Base-by-base conservation (phyloP, 23 tunicate genomes). In the Aplidium turbinatum region DNA sequence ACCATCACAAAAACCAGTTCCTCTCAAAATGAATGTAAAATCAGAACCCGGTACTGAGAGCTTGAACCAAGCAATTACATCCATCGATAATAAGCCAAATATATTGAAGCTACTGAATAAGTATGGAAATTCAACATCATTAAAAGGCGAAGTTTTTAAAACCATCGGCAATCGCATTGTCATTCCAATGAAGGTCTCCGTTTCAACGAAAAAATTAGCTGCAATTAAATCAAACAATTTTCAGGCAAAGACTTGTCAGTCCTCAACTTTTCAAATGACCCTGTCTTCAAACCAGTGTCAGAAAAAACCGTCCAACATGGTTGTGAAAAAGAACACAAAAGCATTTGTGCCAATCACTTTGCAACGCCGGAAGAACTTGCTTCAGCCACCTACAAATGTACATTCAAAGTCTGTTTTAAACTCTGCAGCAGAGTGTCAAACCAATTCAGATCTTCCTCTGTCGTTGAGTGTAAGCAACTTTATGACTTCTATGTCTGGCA, bases 161-260 rank as follows among this genome's bases (percentile, higher is more conserved):
- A 75, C 80, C 1, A 75, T 75, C 22, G 80, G 80, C 38, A 75
- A 75, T 27, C 68, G 80, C 4, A 75, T 75, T 35, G 80, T 75
- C 1, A 75, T 75, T 35, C 80, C 80, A 0, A 75, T 68, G 75
- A 68, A 68, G 35, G 25, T 75, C 22, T 57, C 33, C 33, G 21
- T 75, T 18, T 22, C 80, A 9, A 31, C 62, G 20, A 75, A 75
- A 35, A 75, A 75, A 23, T 28, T 7, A 23, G 6, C 33, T 3
- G 22, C 18, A 7, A 35, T 19, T 3, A 32, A 13, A n/a, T 13
- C 56, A 20, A 38, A 25, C 35, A 19, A 22, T 4, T 45, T 54
- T 9, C 24, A 6, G 4, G 31, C 25, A 42, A 45, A 28, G 28
- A 4, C 38, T 2, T 57, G 58, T 32, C 25, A 58, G 33, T 16